Evolutionary conservation across 2,888 invertebrate species (phyloP), one percentile per base, ranked within the genome.

Genomic region (Taphrorychus bicolor): DNA sequence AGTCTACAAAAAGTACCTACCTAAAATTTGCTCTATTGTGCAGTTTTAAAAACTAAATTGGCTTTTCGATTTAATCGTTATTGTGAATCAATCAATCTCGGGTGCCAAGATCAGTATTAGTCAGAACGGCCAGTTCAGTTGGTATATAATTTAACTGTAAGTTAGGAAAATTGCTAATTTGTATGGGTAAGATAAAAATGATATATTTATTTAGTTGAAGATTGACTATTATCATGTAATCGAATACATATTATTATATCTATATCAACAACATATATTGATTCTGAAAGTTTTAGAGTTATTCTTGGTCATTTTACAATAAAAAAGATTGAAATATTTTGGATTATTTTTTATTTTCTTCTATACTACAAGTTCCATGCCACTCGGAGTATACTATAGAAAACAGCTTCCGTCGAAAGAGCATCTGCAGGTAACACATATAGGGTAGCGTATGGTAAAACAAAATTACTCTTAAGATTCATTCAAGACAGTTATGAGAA

Each of bases 221-320:
- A 73, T 73, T 75, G 73, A 79, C 76, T 79, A 79, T 78, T 32
- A 78, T 80, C 80, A 80, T 80, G 79, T 81, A 81, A 79, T 81
- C 79, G 77, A 79, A 80, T 79, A 80, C 77, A 80, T 81, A 81
- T 78, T 81, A 81, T 78, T 79, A 79, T 79, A 79, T 78, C 78
- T 81, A 81, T 81, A 81, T 81, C 81, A 79, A 78, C 79, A 79
- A 78, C 79, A 76, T 79, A 77, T 76, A 77, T 78, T 79, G 75
- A 80, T 81, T 81, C 78, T 78, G 79, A 80, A 84, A 86, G 85
- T 85, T 87, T 87, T 88, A 87, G 87, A 87, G 86, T 86, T 87
- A 87, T 87, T 87, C 87, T 87, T 87, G 87, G 87, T 87, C 87
- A 87, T 87, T 88, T 87, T 87, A 86, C 87, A 88, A 87, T 87